A percentile compares a stretch with the other conserved stretches of the same genome.
phyloP scores from a whole-genome alignment of 2,797 vertebrate genomes.

The Myioborus miniatus region DNA sequence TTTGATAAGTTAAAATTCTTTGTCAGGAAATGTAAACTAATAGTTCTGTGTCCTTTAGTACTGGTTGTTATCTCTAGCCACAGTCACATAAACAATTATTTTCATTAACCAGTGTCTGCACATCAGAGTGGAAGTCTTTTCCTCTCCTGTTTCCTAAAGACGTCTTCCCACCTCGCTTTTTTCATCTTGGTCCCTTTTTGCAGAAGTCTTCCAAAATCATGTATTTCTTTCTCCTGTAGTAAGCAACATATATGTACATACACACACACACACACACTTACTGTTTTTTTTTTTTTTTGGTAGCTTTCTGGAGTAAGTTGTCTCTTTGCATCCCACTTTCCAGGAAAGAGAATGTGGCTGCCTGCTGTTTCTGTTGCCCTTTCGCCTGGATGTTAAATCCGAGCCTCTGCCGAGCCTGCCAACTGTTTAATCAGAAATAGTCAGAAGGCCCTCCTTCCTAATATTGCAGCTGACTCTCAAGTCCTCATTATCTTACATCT shows the following conservation, averaged over 20 bases:
- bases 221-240: neutral
- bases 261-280: too few relatives aligned
- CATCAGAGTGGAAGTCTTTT: neutral
- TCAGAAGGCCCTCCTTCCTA: conserved; percentile 34
- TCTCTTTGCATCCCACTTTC: neutral
- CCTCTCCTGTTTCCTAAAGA: neutral
- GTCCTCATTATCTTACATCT: conserved; percentile 36
- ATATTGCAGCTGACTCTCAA: conserved; percentile 40
- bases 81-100: neutral
- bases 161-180: neutral
- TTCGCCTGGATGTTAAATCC: conserved; percentile 19
- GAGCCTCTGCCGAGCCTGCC: conserved; percentile 5
- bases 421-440: conserved; percentile 49
- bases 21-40: neutral
- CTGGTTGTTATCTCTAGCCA: neutral
- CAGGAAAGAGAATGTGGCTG: neutral
- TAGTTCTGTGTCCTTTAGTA: neutral
- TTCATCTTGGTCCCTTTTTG: neutral
- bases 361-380: conserved; percentile 41
- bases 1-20: neutral
- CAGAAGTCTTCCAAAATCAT: neutral
- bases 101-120: neutral
- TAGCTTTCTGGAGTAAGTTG: neutral
- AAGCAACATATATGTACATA: neutral
- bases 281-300: neutral